Evolutionary conservation across 2,797 vertebrate species (phyloP).

Genomic region (Pelobates cultripes): DNA sequence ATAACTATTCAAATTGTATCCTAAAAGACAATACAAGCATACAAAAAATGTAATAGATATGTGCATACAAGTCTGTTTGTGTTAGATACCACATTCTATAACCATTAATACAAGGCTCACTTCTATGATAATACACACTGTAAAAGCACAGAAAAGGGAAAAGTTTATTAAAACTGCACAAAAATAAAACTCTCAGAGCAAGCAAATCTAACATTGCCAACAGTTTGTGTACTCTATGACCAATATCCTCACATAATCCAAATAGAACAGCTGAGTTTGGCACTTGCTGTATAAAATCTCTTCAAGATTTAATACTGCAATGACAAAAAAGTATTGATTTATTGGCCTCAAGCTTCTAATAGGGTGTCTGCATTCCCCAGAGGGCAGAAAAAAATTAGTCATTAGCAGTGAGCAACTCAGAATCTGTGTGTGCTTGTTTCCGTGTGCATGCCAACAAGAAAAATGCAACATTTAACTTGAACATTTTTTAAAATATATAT

Average conservation of each 20-base stretch:
- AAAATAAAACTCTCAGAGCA: slow-evolving; percentile 52
- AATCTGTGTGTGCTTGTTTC: background rate
- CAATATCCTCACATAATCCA: slow-evolving; percentile 57
- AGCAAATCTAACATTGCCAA: slow-evolving; percentile 52
- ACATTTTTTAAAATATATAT: too few relatives aligned
- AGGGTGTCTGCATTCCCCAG: slow-evolving; percentile 35
- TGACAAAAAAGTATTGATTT: slow-evolving; percentile 54
- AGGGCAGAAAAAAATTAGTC: slow-evolving; percentile 50
- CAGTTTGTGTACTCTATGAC: slow-evolving; percentile 44
- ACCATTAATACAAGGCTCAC: too few relatives aligned
- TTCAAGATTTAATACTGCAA: slow-evolving; percentile 51
- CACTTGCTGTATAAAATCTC: slow-evolving; percentile 48
- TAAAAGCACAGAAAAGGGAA: slow-evolving; percentile 16
- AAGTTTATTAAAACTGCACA: slow-evolving; percentile 26
- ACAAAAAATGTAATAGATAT: too few relatives aligned
- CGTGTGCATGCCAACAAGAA: too few relatives aligned
- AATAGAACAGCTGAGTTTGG: slow-evolving; percentile 49
- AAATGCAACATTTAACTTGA: too few relatives aligned
- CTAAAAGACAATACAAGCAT: too few relatives aligned
- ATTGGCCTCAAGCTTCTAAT: slow-evolving; percentile 56
- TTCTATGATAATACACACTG: background rate
- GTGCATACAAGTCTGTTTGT: too few relatives aligned
- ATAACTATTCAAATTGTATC: too few relatives aligned
- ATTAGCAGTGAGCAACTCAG: slow-evolving; percentile 31
- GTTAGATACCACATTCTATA: too few relatives aligned